phyloP scores from a whole-genome alignment of 2,113 vertebrate species.

The Mobula birostris region DNA sequence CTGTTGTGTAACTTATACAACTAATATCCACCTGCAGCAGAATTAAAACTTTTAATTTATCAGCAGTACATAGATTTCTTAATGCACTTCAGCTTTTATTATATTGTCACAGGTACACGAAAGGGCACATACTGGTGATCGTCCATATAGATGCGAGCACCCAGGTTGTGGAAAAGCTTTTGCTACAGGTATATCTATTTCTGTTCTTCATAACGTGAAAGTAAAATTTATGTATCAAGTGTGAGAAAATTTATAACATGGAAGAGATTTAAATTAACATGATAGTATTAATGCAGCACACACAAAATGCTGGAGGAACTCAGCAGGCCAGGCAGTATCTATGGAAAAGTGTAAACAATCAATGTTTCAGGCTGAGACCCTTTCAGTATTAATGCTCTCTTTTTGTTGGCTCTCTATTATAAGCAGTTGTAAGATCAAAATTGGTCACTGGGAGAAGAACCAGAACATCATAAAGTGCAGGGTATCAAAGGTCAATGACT shows the following conservation, averaged over 20 bases:
- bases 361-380: no score
- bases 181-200: constrained; percentile 79
- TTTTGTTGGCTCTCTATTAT: not conserved
- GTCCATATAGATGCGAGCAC: constrained; percentile 89
- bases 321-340: no score
- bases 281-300: no score
- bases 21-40: not conserved
- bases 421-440: not conserved
- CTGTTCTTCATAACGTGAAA: constrained; percentile 27
- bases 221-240: constrained; percentile 40
- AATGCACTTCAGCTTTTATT: constrained; percentile 24
- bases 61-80: not conserved
- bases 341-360: no score
- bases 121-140: constrained; percentile 92
- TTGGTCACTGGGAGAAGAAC: not conserved
- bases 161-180: constrained; percentile 91
- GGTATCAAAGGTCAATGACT: not conserved
- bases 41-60: not conserved
- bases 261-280: no score
- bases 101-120: constrained; percentile 79
- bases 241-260: not conserved
- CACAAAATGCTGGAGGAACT: no score
- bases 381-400: no score
- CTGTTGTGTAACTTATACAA: no score
- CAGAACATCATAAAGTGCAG: not conserved